phyloP scores from a whole-genome alignment of 2,888 invertebrate species.

The Adelognathus sp. region DNA sequence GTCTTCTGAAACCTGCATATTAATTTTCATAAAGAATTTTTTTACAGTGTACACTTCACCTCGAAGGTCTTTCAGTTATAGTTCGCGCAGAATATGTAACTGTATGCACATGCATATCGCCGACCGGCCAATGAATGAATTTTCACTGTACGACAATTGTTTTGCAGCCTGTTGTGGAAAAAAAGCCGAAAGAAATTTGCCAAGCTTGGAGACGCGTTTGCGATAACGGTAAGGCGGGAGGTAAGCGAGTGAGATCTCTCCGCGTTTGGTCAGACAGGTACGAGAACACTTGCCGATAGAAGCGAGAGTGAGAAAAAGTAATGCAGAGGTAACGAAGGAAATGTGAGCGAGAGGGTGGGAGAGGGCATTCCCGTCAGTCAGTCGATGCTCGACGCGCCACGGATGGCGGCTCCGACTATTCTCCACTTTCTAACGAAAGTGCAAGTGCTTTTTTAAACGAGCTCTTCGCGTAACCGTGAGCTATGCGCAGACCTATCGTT shows the following conservation, averaged over 20 bases:
- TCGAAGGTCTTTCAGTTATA: no score
- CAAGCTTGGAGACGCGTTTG: constrained; percentile 1
- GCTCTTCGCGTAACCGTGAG: constrained; percentile 70
- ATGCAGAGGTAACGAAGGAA: constrained; percentile 5
- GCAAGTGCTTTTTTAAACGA: constrained; percentile 77
- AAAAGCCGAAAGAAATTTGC: background rate
- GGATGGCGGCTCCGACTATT: constrained; percentile 74
- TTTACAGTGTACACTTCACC: no score
- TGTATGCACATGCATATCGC: background rate
- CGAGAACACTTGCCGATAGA: constrained; percentile 1
- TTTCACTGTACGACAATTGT: no score
- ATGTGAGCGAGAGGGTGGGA: background rate
- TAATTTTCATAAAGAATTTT: no score
- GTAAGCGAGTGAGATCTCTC: constrained; percentile 61
- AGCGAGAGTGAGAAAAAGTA: constrained; percentile 28
- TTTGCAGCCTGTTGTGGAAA: background rate
- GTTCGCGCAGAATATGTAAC: no score
- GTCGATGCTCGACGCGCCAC: constrained; percentile 62
- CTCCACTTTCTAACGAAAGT: constrained; percentile 80
- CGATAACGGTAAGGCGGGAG: constrained; percentile 45
- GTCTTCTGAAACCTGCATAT: no score
- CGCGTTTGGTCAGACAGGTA: constrained; percentile 68
- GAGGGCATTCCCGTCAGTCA: constrained; percentile 55
- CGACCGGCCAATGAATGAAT: no score
- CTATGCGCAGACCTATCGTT: constrained; percentile 45